Evolutionary conservation across 2,797 vertebrate species (phyloP).

Genomic region (Aulostomus chinensis): DNA sequence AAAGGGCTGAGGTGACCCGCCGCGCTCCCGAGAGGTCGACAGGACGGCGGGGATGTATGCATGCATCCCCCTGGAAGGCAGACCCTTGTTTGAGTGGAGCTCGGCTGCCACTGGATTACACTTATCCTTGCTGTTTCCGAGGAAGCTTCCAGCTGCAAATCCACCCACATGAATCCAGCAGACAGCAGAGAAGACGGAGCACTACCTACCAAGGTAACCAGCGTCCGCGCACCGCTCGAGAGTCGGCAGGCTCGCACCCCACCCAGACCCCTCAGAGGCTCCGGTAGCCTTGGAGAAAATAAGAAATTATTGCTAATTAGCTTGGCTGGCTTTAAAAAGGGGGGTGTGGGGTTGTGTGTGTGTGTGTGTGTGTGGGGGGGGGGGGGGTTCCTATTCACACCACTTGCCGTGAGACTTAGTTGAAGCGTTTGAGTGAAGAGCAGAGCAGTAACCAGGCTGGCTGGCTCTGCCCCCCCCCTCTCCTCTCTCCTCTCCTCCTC

Average conservation of each 20-base stretch:
- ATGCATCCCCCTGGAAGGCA: slow-evolving; percentile 61
- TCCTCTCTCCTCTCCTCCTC: slow-evolving; percentile 1
- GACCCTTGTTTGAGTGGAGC: slow-evolving; percentile 55
- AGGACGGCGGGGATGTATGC: slow-evolving; percentile 53
- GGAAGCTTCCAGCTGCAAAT: slow-evolving; percentile 69
- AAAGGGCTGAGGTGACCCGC: slow-evolving; percentile 65
- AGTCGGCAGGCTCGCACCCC: slow-evolving; percentile 47
- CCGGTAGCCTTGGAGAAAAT: too few relatives aligned
- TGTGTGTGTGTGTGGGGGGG: too few relatives aligned
- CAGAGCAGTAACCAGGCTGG: slow-evolving; percentile 35
- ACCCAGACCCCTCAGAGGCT: slow-evolving; percentile 60
- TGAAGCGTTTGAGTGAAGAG: slow-evolving; percentile 8
- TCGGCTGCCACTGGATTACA: slow-evolving; percentile 70
- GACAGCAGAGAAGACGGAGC: slow-evolving; percentile 65
- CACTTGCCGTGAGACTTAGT: slow-evolving; percentile 39
- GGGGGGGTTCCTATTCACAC: too few relatives aligned
- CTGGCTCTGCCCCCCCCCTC: slow-evolving; percentile 42
- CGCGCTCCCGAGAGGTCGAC: slow-evolving; percentile 37
- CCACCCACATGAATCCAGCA: slow-evolving; percentile 72
- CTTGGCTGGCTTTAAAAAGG: too few relatives aligned
- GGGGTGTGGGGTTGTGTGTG: too few relatives aligned
- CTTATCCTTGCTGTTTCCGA: slow-evolving; percentile 51
- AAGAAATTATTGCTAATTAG: neutral
- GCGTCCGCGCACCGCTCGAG: neutral
- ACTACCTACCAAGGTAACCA: slow-evolving; percentile 69